Base-by-base conservation (phyloP, 2,113 vertebrate species). In the Periophthalmodon schlosseri region DNA sequence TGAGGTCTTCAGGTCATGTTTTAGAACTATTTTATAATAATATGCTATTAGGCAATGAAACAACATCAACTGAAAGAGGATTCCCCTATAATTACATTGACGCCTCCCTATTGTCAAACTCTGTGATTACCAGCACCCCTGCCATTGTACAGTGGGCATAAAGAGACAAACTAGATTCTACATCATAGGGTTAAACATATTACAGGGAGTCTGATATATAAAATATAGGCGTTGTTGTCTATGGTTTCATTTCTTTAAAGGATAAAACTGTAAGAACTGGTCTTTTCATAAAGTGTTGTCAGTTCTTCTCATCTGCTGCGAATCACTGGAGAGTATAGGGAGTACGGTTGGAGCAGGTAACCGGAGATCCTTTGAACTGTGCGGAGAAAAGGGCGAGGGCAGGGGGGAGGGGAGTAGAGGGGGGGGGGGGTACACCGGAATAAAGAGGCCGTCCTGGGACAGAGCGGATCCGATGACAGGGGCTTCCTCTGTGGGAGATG, bases 401-500 rank as follows among this genome's bases (percentile, higher is more conserved):
- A 20, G 65, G 34, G 68, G 60, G 28, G 68, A 60, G 46, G 75
- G 63, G 18, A 44, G 65, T 14, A 33, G 58, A 33, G 11, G 28
- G 28, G 28, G 28, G 28, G n/a, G 20, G 16, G 66, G 66, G 34
- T 75, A 74, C 78, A 88, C 66, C 28, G 28, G 68, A n/a, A 57
- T 50, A 70, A 74, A 75, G 60, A 69, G 68, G 67, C 66, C 50
- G 46, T 58, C 83, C 69, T 67, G 74, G 77, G 73, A 69, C 15
- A 54, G 75, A 81, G 52, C 46, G 34, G 78, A 85, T 87, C 84
- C 69, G 83, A 85, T 90, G 81, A 87, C 81, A 86, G 77, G 60
- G 72, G 57, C 73, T 86, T 90, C 79, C 84, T 86, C 75, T 68
- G 57, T 79, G 85, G 88, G 79, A 87, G 84, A 86, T 82, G 77